These are phyloP conservation scores for Apus apus DNA, from an alignment of 2,113 vertebrate species.

Conservation along the genomic window DNA sequence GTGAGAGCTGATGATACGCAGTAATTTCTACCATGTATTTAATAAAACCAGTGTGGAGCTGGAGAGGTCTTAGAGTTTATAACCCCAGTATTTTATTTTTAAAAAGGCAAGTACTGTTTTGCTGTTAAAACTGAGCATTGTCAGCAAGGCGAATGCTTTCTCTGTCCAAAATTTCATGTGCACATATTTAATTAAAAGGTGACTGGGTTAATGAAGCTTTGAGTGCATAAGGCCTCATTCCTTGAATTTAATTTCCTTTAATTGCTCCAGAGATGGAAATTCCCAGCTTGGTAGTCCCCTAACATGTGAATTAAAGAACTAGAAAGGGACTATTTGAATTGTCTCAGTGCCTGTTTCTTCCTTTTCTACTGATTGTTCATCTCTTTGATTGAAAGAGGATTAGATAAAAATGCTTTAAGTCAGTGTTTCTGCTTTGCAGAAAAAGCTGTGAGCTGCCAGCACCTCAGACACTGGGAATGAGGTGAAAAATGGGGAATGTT, in stretches of 20 bases:
- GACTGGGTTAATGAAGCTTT: conserved; percentile 73
- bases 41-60: neutral
- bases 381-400: neutral
- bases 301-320: conserved; percentile 41
- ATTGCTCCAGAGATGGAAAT: conserved; percentile 68
- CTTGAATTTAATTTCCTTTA: conserved; percentile 73
- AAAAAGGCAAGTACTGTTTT: neutral
- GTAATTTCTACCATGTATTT: neutral
- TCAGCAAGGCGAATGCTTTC: conserved; percentile 16
- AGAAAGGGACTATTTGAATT: neutral
- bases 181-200: conserved; percentile 72
- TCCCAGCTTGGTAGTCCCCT: conserved; percentile 50
- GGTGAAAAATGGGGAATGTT: neutral
- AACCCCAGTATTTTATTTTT: neutral
- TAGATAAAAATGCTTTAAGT: neutral
- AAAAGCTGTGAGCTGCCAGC: neutral
- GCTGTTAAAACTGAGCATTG: neutral
- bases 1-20: conserved; percentile 10
- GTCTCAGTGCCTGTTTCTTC: conserved; percentile 1
- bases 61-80: neutral
- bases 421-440: neutral
- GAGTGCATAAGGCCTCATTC: conserved; percentile 66
- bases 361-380: neutral
- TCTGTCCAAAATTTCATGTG: conserved; percentile 31
- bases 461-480: neutral